Evolutionary conservation across 1,140 invertebrate species (phyloP).

Genomic region (Globodera ellingtonae): DNA sequence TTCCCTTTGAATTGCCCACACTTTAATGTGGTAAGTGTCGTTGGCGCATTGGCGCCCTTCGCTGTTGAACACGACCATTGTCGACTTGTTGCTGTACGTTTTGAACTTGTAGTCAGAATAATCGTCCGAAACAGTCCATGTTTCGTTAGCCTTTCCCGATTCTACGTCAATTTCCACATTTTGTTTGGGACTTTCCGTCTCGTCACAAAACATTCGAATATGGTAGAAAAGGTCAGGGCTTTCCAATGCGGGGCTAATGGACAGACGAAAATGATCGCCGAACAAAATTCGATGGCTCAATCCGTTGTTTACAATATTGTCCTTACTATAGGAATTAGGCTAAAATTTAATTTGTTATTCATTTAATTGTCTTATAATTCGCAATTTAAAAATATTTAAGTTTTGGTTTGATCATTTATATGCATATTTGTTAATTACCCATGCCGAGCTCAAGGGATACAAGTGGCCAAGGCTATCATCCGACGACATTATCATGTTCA

Average conservation of each 20-base stretch:
- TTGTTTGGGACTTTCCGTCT: background rate
- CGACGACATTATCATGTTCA: too few species aligned
- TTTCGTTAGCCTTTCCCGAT: background rate
- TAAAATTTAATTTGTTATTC: too few species aligned
- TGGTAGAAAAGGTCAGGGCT: background rate
- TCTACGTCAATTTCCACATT: too few species aligned
- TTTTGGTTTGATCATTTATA: too few species aligned
- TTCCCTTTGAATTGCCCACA: background rate
- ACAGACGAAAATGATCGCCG: background rate
- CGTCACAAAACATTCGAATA: background rate
- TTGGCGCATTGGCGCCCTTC: background rate
- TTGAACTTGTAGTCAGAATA: background rate
- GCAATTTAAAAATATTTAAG: too few species aligned
- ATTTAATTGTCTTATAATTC: too few species aligned
- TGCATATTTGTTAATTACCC: too few species aligned
- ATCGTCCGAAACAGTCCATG: background rate
- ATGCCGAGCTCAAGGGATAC: too few species aligned
- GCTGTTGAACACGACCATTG: background rate
- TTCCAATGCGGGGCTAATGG: background rate
- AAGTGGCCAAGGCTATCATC: too few species aligned
- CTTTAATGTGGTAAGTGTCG: background rate
- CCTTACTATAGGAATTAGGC: too few species aligned
- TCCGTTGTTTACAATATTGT: background rate
- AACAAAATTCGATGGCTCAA: background rate
- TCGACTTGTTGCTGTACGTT: background rate